These are phyloP conservation scores for Drymonia ruficornis DNA, from an alignment of 2,888 invertebrate species.

Conservation along the genomic window DNA sequence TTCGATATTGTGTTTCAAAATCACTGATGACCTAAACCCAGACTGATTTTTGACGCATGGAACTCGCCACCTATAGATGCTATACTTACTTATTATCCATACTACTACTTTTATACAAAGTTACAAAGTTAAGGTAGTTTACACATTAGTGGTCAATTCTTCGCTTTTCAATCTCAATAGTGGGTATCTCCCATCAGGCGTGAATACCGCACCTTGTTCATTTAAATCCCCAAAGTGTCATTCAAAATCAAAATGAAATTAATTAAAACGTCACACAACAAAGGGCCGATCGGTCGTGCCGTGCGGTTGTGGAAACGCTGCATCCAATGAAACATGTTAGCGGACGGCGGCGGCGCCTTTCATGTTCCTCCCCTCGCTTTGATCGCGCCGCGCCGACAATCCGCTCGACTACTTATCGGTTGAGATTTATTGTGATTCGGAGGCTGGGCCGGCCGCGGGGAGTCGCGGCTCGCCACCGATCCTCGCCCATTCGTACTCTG, in stretches of 20 bases:
- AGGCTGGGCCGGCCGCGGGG: constrained; percentile 65
- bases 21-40: no score
- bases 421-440: constrained; percentile 84
- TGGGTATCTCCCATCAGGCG: constrained; percentile 14
- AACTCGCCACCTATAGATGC: no score
- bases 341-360: constrained; percentile 73
- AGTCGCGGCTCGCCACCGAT: constrained; percentile 53
- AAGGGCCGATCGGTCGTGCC: constrained; percentile 64
- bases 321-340: constrained; percentile 64
- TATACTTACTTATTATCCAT: no score
- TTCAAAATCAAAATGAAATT: constrained; percentile 68
- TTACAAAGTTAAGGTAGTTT: no score
- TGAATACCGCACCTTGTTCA: constrained; percentile 56
- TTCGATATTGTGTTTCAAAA: no score
- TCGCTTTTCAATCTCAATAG: constrained; percentile 14
- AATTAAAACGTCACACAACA: constrained; percentile 75
- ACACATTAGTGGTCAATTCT: constrained; percentile 7
- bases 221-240: constrained; percentile 56
- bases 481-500: constrained; percentile 56
- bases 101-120: no score
- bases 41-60: no score
- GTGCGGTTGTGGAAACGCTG: constrained; percentile 70
- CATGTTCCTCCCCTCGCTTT: constrained; percentile 77
- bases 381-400: constrained; percentile 81
- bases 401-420: constrained; percentile 82